Evolutionary conservation across 1,140 invertebrate genomes (phyloP), one percentile per base, ranked within the genome.

Genomic region (Saxidomus purpurata): DNA sequence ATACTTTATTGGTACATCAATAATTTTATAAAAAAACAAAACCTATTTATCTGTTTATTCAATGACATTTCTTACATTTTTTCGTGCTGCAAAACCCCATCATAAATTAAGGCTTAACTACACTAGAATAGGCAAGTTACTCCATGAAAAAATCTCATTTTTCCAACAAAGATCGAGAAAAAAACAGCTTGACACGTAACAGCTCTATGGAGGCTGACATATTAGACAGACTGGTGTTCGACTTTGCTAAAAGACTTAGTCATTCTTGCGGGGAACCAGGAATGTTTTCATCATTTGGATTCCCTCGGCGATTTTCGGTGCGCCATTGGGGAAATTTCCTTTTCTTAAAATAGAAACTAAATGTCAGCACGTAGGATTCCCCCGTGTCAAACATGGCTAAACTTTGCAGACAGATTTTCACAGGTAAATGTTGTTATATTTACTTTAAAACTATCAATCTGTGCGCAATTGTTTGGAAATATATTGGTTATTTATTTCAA

Each of bases 141-240:
- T 25, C n/a, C 31, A 25, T 28, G 8, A 67, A n/a, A 31, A 34
- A 67, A 67, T 13, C 31, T 28, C 28, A 34, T n/a, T n/a, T n/a
- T n/a, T n/a, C n/a, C n/a, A n/a, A n/a, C n/a, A 74, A 40, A 38
- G 19, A 40, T 11, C 22, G 4, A 49, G 25, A 43, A 22, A 52
- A 36, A 1, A 36, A 28, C 55, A 34, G n/a, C 43, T 74, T 76
- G 87, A 91, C 87, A 89, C 81, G 82, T 89, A 88, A 76, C n/a
- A 74, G 38, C 9, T 38, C 22, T 36, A 31, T 81, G 90, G 82
- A 80, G 47, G 90, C 90, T 40, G 90, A 86, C 90, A 91, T 91
- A 1, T 89, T 89, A 43, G 69, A 86, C 77, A 25, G 59, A 4
- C 59, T 63, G n/a, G n/a, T 47, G n/a, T n/a, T n/a, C n/a, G n/a